Evolutionary conservation across 1,140 invertebrate genomes (phyloP).

Genomic region (Drosophila arizonae): DNA sequence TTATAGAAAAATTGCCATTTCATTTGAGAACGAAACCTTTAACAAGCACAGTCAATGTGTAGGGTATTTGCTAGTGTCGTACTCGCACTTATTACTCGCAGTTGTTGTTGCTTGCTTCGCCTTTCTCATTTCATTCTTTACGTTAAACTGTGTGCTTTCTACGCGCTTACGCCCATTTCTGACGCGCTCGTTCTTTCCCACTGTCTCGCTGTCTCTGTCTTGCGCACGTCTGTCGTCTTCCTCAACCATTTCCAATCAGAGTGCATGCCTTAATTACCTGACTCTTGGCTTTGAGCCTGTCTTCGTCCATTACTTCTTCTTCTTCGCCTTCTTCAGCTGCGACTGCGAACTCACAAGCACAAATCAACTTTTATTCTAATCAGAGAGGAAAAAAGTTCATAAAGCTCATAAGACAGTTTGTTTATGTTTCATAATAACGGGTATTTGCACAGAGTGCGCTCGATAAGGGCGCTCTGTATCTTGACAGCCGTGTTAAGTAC

Average conservation of each 20-base stretch:
- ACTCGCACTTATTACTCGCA: neutral
- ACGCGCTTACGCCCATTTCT: slow-evolving; percentile 35
- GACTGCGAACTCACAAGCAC: slow-evolving; percentile 2
- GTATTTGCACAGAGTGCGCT: slow-evolving; percentile 45
- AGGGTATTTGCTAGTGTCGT: neutral
- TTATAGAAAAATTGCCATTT: too few species aligned
- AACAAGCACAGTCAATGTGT: neutral
- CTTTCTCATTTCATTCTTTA: slow-evolving; percentile 22
- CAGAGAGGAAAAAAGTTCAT: slow-evolving; percentile 22
- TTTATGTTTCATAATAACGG: slow-evolving; percentile 70
- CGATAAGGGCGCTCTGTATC: slow-evolving; percentile 62
- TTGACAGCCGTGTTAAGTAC: slow-evolving; percentile 52
- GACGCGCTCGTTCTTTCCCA: neutral
- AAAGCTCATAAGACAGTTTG: slow-evolving; percentile 56
- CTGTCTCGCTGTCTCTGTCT: neutral
- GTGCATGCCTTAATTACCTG: slow-evolving; percentile 33
- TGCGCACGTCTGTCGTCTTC: neutral
- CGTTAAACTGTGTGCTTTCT: slow-evolving; percentile 34
- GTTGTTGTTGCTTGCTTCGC: slow-evolving; percentile 12
- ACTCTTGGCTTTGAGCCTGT: slow-evolving; percentile 26
- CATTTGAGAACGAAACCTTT: too few species aligned
- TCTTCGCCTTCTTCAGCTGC: neutral
- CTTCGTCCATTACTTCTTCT: neutral
- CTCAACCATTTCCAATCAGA: slow-evolving; percentile 21
- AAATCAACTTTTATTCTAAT: slow-evolving; percentile 28